These are phyloP conservation scores for Phocoena phocoena DNA, from an alignment of 2,113 vertebrate species.

Conservation along the genomic window DNA sequence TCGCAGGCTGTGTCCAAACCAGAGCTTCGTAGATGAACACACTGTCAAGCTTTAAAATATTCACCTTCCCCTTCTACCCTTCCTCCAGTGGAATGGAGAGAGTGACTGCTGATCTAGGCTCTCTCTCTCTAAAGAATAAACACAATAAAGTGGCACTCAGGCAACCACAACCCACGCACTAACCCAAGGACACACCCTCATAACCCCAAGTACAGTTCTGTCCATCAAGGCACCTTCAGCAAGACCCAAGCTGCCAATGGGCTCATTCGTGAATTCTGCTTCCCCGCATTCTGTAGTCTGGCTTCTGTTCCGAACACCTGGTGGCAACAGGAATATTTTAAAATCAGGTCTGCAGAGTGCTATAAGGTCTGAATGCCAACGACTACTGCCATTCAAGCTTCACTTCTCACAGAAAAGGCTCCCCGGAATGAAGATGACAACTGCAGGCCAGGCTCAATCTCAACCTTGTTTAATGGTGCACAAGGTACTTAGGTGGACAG, in stretches of 20 bases:
- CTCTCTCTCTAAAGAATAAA: not conserved
- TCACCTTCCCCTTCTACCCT: not conserved
- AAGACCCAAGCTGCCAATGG: not conserved
- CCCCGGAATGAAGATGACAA: conserved; percentile 30
- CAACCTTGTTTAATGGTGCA: not conserved
- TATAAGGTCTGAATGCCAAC: conserved; percentile 33
- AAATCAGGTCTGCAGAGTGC: not conserved
- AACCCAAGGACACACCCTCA: not conserved
- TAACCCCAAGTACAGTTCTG: not conserved
- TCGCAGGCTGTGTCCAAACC: not conserved
- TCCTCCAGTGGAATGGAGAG: not conserved
- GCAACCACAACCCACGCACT: not conserved
- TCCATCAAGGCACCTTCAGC: not conserved
- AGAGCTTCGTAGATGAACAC: not conserved
- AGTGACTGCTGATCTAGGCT: not conserved
- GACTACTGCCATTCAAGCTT: not conserved
- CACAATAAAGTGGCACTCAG: not conserved
- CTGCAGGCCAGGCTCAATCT: not conserved
- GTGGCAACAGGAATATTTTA: conserved; percentile 2
- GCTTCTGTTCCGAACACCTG: not conserved
- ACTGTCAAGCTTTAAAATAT: conserved; percentile 18
- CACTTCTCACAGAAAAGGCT: not conserved
- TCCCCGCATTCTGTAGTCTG: not conserved
- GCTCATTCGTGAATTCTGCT: not conserved
- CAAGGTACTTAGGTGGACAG: not conserved